Evolutionary conservation across 2,797 vertebrate species (phyloP).

Genomic region (Sebastiscus albofasciatus): DNA sequence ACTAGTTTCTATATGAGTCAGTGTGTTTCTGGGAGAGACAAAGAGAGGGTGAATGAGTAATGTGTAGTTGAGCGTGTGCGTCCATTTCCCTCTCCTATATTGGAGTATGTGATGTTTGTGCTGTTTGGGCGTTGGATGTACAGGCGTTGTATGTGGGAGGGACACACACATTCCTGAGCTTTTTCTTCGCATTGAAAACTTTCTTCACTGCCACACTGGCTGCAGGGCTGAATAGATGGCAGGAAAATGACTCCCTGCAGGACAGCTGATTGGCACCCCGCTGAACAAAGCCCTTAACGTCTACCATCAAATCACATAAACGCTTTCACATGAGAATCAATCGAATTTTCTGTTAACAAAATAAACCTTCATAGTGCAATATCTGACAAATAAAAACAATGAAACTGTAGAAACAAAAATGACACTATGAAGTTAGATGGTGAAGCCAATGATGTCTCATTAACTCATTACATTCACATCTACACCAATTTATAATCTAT

Average conservation of each 20-base stretch:
- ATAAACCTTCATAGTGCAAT: too few species aligned
- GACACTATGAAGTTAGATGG: background rate
- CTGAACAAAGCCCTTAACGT: slow-evolving; percentile 8
- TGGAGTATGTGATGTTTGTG: background rate
- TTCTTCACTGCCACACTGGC: background rate
- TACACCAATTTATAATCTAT: background rate
- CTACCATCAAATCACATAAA: slow-evolving; percentile 25
- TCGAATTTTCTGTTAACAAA: background rate
- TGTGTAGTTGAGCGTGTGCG: background rate
- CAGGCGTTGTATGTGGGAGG: background rate
- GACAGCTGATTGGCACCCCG: slow-evolving; percentile 23
- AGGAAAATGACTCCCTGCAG: slow-evolving; percentile 4
- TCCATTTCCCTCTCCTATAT: background rate
- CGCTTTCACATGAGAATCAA: background rate
- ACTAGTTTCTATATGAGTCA: background rate
- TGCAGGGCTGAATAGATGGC: background rate
- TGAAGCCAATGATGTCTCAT: background rate
- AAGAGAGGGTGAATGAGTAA: background rate
- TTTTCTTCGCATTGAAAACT: background rate
- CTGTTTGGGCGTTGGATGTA: background rate
- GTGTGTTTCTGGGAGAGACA: background rate
- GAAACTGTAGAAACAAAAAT: background rate
- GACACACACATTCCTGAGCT: too few species aligned
- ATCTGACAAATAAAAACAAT: background rate
- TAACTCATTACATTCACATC: background rate